Percentiles rank a stretch among this genome's conserved stretches.
Evolutionary conservation across 2,797 vertebrate genomes (phyloP).

Genomic region (Syndactyla subalaris): DNA sequence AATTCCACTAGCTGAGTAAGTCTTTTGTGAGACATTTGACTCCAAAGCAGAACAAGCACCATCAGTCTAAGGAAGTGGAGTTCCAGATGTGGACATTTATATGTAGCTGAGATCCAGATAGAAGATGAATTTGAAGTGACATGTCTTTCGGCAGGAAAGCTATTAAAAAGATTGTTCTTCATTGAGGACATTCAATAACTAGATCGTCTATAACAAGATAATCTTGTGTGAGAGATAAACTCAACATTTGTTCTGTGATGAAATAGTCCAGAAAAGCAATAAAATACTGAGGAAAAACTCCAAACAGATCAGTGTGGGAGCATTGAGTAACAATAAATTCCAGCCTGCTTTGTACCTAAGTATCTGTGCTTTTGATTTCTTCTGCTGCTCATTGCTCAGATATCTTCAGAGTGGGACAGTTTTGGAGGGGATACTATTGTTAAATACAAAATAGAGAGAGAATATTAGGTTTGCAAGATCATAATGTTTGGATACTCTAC

Average conservation of each 20-base stretch:
- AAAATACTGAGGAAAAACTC: constrained; percentile 15
- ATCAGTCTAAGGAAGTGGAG: constrained; percentile 25
- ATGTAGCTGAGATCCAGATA: constrained; percentile 1
- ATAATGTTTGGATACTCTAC: background rate
- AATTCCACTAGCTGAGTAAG: constrained; percentile 37
- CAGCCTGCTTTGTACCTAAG: background rate
- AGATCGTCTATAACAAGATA: constrained; percentile 60
- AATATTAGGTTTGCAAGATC: background rate
- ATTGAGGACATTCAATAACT: constrained; percentile 46
- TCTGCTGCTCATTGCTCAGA: background rate
- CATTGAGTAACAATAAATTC: background rate
- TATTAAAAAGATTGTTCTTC: constrained; percentile 61
- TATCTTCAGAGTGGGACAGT: background rate
- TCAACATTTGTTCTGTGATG: background rate
- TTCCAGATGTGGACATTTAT: constrained; percentile 24
- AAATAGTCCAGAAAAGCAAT: constrained; percentile 15
- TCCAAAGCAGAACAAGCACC: constrained; percentile 21
- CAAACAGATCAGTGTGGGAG: background rate
- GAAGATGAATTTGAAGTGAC: constrained; percentile 59
- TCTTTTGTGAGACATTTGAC: constrained; percentile 30
- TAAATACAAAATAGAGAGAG: background rate
- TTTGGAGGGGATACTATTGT: background rate
- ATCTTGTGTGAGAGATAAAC: constrained; percentile 31
- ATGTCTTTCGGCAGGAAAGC: constrained; percentile 44
- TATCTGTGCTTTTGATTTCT: background rate